A percentile compares a stretch with the other conserved stretches of the same genome.
These are phyloP conservation scores for Myiozetetes cayanensis DNA, from an alignment of 2,113 vertebrate genomes.

Conservation along the genomic window DNA sequence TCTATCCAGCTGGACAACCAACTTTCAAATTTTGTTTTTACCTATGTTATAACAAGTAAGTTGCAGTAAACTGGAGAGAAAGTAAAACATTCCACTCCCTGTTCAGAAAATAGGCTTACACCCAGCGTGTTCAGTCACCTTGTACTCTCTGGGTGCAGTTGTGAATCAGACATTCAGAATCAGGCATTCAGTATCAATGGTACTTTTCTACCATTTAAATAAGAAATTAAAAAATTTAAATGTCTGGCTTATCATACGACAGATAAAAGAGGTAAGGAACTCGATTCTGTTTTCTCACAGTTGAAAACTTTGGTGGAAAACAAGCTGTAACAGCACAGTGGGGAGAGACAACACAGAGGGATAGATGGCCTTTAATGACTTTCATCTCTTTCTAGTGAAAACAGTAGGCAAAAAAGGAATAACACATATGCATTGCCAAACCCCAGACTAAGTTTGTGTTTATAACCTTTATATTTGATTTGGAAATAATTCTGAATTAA, in stretches of 20 bases:
- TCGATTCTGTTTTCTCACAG: neutral
- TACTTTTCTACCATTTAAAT: neutral
- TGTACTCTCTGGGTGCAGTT: neutral
- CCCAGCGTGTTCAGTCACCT: neutral
- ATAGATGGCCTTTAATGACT: neutral
- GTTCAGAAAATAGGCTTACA: neutral
- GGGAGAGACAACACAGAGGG: neutral
- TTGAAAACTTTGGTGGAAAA: neutral
- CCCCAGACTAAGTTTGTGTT: neutral
- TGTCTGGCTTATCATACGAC: neutral
- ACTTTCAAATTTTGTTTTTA: neutral
- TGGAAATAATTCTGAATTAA: neutral
- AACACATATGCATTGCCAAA: neutral
- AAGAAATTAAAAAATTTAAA: neutral
- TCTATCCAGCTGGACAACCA: neutral
- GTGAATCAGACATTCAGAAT: neutral
- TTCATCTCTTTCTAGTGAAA: neutral
- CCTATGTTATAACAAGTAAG: neutral
- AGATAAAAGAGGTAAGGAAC: neutral
- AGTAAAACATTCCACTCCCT: neutral
- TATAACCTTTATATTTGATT: neutral
- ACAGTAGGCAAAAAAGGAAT: neutral
- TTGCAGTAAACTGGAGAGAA: neutral
- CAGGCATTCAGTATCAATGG: neutral
- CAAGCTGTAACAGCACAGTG: neutral